Conservation (phyloP, 2,113 vertebrate species). For the Aleadryas rufinucha region DNA sequence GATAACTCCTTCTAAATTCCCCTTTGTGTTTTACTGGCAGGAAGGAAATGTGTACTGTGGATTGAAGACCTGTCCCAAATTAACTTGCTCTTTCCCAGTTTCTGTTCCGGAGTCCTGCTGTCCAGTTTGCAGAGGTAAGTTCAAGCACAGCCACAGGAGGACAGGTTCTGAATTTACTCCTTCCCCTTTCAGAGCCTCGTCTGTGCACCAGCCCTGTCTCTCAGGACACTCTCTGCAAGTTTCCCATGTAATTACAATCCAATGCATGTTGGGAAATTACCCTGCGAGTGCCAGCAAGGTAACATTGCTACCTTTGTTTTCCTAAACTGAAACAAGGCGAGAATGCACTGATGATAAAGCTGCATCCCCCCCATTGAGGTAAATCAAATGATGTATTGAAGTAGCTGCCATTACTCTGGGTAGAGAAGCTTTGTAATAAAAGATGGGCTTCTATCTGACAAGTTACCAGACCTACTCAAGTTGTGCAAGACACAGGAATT, state of each 20-base stretch:
- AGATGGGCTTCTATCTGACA: neutral
- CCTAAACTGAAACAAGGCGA: neutral
- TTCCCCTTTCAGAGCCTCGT: neutral
- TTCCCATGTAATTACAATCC: neutral
- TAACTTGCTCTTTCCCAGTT: slow-evolving; percentile 75
- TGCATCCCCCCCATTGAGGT: neutral
- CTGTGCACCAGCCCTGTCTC: neutral
- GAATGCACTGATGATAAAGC: neutral
- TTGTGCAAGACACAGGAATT: neutral
- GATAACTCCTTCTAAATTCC: neutral
- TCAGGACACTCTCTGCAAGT: neutral
- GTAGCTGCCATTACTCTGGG: neutral
- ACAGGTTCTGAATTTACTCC: neutral
- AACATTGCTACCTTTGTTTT: neutral
- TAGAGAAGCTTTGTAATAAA: neutral
- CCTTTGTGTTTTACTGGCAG: slow-evolving; percentile 63
- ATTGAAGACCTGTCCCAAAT: slow-evolving; percentile 79
- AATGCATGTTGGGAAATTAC: neutral
- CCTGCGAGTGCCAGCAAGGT: neutral
- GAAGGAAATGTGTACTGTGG: slow-evolving; percentile 82
- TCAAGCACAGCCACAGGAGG: neutral
- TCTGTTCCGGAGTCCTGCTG: slow-evolving; percentile 78
- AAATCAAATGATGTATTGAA: neutral
- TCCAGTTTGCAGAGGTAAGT: slow-evolving; percentile 76
- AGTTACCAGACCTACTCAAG: neutral